These are phyloP conservation scores for Paedocypris sp. DNA, from an alignment of 2,113 vertebrate genomes.

Conservation along the genomic window DNA sequence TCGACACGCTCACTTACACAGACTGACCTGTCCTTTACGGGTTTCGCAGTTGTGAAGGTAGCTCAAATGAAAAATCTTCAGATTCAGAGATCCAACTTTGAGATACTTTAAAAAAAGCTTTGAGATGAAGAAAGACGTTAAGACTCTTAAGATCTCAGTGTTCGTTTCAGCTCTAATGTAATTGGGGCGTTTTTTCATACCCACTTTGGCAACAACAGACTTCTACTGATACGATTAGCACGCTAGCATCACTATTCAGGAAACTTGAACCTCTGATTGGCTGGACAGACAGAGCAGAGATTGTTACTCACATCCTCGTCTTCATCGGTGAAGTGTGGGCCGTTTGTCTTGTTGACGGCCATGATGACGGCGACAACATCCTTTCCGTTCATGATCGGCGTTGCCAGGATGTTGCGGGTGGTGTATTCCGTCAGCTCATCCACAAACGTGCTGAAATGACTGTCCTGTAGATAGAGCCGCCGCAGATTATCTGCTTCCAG, in stretches of 20 bases:
- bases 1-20: not conserved
- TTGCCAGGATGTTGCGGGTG: conserved; percentile 56
- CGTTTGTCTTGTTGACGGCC: conserved; percentile 64
- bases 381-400: conserved; percentile 67
- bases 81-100: conserved; percentile 62
- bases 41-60: conserved; percentile 72
- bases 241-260: no score
- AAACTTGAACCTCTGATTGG: no score
- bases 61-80: conserved; percentile 67
- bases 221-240: no score
- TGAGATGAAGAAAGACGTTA: not conserved
- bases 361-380: conserved; percentile 68
- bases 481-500: not conserved
- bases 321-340: conserved; percentile 56
- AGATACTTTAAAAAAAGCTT: conserved; percentile 71
- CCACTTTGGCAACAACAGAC: no score
- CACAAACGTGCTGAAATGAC: conserved; percentile 61
- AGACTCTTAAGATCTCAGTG: no score
- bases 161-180: no score
- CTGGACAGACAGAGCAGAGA: not conserved
- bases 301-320: conserved; percentile 66
- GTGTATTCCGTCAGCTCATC: conserved; percentile 62
- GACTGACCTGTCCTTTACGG: conserved; percentile 68
- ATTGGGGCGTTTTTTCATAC: no score
- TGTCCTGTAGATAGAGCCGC: conserved; percentile 42